Conservation (phyloP, 1,140 invertebrate species). For the Lepidotrigona ventralis region DNA sequence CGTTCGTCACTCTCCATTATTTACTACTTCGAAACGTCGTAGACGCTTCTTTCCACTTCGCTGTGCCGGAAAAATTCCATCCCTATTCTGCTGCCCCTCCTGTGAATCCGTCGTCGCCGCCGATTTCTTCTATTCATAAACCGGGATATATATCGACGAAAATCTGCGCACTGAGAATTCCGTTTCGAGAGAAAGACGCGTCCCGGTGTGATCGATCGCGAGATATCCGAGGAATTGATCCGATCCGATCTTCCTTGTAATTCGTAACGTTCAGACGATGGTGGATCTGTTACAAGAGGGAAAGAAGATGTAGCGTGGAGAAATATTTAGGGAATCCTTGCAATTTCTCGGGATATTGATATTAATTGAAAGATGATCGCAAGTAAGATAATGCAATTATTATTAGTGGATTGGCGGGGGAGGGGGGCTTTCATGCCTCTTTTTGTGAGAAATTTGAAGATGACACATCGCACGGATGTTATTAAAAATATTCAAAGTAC, state of each 20-base stretch:
- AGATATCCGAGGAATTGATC: background rate
- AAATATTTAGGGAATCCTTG: too few relatives aligned
- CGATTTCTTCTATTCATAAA: constrained; percentile 28
- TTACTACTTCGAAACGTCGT: constrained; percentile 61
- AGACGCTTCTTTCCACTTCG: constrained; percentile 55
- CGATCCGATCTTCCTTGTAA: background rate
- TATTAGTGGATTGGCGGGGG: too few relatives aligned
- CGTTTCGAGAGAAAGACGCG: background rate
- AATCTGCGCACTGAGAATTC: background rate
- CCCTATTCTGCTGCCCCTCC: background rate
- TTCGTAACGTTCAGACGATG: background rate
- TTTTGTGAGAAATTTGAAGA: too few relatives aligned
- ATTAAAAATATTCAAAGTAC: too few relatives aligned
- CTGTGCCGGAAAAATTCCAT: constrained; percentile 53
- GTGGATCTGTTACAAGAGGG: too few relatives aligned
- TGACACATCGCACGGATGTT: too few relatives aligned
- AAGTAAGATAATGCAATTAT: too few relatives aligned
- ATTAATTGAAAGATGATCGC: too few relatives aligned
- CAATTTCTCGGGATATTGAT: too few relatives aligned
- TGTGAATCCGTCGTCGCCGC: background rate
- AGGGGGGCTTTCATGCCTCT: too few relatives aligned
- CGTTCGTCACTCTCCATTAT: constrained; percentile 67
- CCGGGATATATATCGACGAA: constrained; percentile 4
- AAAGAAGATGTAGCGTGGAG: too few relatives aligned
- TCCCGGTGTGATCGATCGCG: background rate